Evolutionary conservation across 2,888 invertebrate genomes (phyloP).

Genomic region (Spilarctia lutea): DNA sequence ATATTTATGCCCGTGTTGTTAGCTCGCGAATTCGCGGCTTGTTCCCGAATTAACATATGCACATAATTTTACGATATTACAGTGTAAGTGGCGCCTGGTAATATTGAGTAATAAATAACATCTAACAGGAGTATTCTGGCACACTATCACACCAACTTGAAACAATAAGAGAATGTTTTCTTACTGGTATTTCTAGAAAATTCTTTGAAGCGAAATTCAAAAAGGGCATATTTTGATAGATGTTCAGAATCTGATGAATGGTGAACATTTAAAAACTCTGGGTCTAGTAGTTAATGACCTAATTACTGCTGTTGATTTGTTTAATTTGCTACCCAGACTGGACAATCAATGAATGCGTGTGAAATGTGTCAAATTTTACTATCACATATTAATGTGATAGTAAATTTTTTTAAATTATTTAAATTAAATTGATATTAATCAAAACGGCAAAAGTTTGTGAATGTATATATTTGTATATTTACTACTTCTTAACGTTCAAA

Average conservation of each 20-base stretch:
- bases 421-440: no score
- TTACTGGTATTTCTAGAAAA: not conserved
- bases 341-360: no score
- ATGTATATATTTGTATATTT: no score
- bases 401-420: no score
- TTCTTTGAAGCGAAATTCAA: not conserved
- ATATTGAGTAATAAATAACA: conserved; percentile 69
- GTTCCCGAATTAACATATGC: conserved; percentile 64
- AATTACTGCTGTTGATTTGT: no score
- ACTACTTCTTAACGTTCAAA: no score
- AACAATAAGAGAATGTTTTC: not conserved
- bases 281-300: no score
- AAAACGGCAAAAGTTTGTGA: no score
- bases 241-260: not conserved
- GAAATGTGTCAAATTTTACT: no score
- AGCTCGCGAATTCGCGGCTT: conserved; percentile 49
- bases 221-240: not conserved
- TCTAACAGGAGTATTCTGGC: conserved; percentile 47
- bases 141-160: conserved; percentile 13
- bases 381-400: no score
- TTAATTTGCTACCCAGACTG: no score
- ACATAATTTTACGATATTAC: conserved; percentile 64
- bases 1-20: conserved; percentile 22
- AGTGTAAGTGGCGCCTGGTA: conserved; percentile 59
- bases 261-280: no score